These are phyloP conservation scores for Melanerpes formicivorus DNA, from an alignment of 2,113 vertebrate genomes.

Conservation along the genomic window DNA sequence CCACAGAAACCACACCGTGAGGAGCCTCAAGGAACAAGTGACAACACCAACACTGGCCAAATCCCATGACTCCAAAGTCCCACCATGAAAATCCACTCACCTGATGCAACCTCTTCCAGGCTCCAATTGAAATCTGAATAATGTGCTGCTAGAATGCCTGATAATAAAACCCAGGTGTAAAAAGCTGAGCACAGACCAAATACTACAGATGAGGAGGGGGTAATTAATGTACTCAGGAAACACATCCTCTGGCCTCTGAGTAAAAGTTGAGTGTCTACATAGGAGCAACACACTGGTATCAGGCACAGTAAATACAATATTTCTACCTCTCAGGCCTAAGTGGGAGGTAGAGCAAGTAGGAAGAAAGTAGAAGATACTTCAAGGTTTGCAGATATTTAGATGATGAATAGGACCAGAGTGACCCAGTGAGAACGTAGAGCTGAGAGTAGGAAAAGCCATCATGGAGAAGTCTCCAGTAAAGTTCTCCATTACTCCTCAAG, in stretches of 20 bases:
- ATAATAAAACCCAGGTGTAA: slow-evolving; percentile 53
- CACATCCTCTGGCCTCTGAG: background rate
- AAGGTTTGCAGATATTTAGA: background rate
- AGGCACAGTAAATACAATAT: background rate
- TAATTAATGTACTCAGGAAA: background rate
- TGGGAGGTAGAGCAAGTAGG: background rate
- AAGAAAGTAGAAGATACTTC: background rate
- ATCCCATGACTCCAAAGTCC: background rate
- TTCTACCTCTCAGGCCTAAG: background rate
- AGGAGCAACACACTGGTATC: accelerated
- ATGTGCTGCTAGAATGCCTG: slow-evolving; percentile 53
- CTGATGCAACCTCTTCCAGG: background rate
- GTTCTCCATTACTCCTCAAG: background rate
- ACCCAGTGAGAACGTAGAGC: background rate
- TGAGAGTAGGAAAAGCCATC: background rate
- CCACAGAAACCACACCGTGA: background rate
- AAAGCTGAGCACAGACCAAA: slow-evolving; percentile 9
- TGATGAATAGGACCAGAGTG: background rate
- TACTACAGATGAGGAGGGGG: background rate
- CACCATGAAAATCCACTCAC: slow-evolving; percentile 37
- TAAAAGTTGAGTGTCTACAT: background rate
- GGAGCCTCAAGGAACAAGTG: background rate
- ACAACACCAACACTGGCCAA: background rate
- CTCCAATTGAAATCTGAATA: slow-evolving; percentile 21
- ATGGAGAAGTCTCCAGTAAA: background rate